Evolutionary conservation across 2,797 vertebrate species (phyloP).

Genomic region (Tragopan temminckii): DNA sequence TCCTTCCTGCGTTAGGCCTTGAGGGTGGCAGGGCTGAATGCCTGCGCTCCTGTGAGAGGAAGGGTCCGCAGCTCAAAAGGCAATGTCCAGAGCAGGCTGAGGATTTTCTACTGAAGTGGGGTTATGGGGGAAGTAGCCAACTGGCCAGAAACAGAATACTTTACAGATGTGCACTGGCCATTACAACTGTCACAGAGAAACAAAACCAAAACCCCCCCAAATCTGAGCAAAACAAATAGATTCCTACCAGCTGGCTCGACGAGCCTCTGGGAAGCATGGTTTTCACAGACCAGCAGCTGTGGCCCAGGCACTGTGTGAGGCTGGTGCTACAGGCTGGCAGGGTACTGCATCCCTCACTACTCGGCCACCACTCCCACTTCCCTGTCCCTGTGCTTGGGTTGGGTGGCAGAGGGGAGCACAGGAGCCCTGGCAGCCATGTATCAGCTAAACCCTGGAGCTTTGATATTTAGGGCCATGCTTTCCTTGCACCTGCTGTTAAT

Average conservation of each 20-base stretch:
- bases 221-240: background rate
- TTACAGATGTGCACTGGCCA: background rate
- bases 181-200: background rate
- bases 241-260: background rate
- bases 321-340: background rate
- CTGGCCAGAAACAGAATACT: background rate
- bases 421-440: background rate
- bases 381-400: background rate
- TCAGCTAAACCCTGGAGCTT: background rate
- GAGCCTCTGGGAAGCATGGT: background rate
- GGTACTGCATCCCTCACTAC: rapidly evolving
- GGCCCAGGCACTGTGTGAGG: background rate
- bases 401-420: background rate
- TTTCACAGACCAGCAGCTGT: background rate
- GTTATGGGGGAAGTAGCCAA: background rate
- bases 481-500: background rate
- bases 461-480: background rate
- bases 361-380: background rate
- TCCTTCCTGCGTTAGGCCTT: background rate
- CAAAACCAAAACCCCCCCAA: background rate
- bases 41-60: background rate
- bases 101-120: background rate
- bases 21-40: background rate
- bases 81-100: background rate
- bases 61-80: background rate